These are phyloP conservation scores for Calephelis virginiensis DNA, from an alignment of 1,140 invertebrate species.

Conservation along the genomic window DNA sequence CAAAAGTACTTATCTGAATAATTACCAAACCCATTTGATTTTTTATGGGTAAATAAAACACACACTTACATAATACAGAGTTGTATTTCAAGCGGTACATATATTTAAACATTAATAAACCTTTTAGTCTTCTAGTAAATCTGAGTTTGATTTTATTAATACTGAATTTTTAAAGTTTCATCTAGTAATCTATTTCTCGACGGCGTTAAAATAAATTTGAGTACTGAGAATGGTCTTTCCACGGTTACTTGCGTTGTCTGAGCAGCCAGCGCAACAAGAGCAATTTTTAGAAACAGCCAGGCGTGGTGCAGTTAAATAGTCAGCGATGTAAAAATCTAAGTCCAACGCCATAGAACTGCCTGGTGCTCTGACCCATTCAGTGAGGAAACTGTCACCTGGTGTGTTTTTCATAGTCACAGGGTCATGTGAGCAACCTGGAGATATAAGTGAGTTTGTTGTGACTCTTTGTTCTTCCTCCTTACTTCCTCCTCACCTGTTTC, in stretches of 20 bases:
- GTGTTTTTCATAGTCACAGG: slow-evolving; percentile 7
- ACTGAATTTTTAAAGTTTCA: background rate
- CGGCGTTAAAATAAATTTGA: too few species aligned
- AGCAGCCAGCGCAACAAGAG: too few species aligned
- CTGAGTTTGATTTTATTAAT: background rate
- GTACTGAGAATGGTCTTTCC: too few species aligned
- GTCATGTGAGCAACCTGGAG: slow-evolving; percentile 22
- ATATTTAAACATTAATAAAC: background rate
- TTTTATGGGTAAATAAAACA: too few species aligned
- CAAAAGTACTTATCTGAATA: slow-evolving; percentile 2
- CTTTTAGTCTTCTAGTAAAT: background rate
- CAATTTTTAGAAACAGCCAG: background rate
- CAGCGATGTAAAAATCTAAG: slow-evolving; percentile 17
- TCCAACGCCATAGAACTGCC: slow-evolving; percentile 9
- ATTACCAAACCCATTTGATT: too few species aligned
- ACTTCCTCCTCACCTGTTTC: background rate
- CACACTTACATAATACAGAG: background rate
- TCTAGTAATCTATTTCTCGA: too few species aligned
- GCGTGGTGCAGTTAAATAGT: background rate
- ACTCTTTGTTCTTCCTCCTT: background rate
- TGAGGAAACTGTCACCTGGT: slow-evolving; percentile 14
- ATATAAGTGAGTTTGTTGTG: slow-evolving; percentile 15
- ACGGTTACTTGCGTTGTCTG: too few species aligned
- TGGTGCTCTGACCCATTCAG: slow-evolving; percentile 17
- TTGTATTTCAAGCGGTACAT: background rate